Evolutionary conservation across 2,888 invertebrate species (phyloP), one percentile per base, ranked within the genome.

Genomic region (Opisthograptis luteolata): DNA sequence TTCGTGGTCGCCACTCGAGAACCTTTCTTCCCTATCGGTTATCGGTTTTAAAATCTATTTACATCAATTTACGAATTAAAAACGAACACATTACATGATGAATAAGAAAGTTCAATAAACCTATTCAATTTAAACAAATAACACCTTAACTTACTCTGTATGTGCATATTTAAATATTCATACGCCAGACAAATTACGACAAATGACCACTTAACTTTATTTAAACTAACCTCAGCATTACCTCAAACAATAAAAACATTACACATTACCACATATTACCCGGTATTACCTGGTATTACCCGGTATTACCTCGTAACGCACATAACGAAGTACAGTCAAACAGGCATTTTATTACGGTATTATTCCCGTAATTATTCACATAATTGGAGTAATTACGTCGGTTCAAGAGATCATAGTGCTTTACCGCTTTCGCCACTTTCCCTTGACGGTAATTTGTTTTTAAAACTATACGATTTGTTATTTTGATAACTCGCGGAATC

Each of bases 321-420:
- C 34, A 44, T 30, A 41, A 24, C 34, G 13, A 14, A 30, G 30
- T 31, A 35, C 20, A 35, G 34, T 19, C 25, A 14, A 31, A 44
- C 48, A 22, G 36, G 34, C 46, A 46, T 55, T 48, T 48, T 56
- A 49, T 54, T 52, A 45, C 37, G 30, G 39, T 37, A 17, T 55
- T 53, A 56, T 59, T 55, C 17, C 42, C 41, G 36, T 54, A 57
- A 59, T 60, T 60, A 60, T 51, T 44, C 54, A 31, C 46, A 46
- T 57, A 52, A 55, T 45, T 48, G 27, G 37, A 24, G 41, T 55
- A 58, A 60, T 46, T 55, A 35, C 37, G 34, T 53, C 43, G 34
- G 59, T 55, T 59, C 59, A 62, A 58, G 31, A 62, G 62, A 62
- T 62, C 62, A 59, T 31, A 36, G 54, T 56, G 58, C 42, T 45